Evolutionary conservation across 2,113 vertebrate genomes (phyloP).

Genomic region (Nannospalax galili): DNA sequence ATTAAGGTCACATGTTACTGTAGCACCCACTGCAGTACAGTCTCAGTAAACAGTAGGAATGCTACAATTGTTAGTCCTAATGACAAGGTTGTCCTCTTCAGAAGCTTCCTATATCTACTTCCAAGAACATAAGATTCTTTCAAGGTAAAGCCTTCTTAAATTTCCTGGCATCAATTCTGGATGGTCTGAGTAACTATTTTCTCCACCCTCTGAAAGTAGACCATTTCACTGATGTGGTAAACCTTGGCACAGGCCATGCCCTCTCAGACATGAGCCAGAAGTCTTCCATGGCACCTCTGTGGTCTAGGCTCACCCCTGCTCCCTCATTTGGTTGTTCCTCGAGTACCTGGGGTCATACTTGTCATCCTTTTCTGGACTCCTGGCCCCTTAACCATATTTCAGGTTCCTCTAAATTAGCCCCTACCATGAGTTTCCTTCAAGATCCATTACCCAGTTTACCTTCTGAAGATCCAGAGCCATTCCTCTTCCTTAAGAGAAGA

Average conservation of each 20-base stretch:
- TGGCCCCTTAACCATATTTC: not conserved
- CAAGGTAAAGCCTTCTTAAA: not conserved
- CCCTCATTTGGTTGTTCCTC: not conserved
- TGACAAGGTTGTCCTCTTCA: not conserved
- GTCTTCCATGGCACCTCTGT: not conserved
- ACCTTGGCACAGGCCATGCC: not conserved
- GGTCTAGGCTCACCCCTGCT: not conserved
- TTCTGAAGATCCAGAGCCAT: not conserved
- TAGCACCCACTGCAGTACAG: not conserved
- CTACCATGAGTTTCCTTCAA: not conserved
- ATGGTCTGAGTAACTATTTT: not conserved
- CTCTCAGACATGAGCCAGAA: not conserved
- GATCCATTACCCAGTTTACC: not conserved
- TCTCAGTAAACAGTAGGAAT: not conserved
- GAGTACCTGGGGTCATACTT: not conserved
- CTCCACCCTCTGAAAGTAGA: not conserved
- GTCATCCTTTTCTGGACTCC: not conserved
- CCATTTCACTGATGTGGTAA: not conserved
- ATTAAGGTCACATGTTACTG: not conserved
- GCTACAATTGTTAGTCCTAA: not conserved
- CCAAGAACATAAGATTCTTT: not conserved
- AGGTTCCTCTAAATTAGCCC: not conserved
- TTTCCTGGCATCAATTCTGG: not conserved
- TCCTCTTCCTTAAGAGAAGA: not conserved
- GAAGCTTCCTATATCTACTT: not conserved